Evolutionary conservation across 2,888 invertebrate genomes (phyloP).

Genomic region (Heliconius charithonia): DNA sequence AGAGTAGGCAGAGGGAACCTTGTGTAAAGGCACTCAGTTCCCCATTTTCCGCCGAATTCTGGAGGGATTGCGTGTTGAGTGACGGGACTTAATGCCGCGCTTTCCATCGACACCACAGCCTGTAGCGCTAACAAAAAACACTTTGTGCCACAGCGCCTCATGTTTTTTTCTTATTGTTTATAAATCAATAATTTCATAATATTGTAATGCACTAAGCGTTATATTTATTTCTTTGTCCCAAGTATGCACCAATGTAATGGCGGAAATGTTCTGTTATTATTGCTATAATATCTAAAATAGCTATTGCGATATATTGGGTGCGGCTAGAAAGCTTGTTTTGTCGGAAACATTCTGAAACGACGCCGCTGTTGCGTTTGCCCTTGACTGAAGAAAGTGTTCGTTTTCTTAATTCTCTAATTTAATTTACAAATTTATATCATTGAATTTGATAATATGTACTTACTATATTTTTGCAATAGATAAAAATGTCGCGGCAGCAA

Average conservation of each 20-base stretch:
- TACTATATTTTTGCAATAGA: neutral
- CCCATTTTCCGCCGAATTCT: no score
- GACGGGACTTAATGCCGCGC: no score
- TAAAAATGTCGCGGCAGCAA: neutral
- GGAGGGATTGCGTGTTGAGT: no score
- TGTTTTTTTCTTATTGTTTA: neutral
- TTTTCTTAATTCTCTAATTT: slow-evolving; percentile 1
- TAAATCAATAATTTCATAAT: neutral
- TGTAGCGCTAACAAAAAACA: no score
- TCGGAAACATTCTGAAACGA: slow-evolving; percentile 21
- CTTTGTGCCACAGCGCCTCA: no score
- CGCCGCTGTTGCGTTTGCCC: slow-evolving; percentile 23
- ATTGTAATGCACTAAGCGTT: slow-evolving; percentile 14
- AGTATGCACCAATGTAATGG: slow-evolving; percentile 39
- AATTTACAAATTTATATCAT: neutral
- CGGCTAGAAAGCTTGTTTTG: slow-evolving; percentile 32
- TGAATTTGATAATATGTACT: neutral
- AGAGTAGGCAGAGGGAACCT: no score
- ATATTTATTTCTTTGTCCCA: slow-evolving; percentile 31
- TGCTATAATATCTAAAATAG: slow-evolving; percentile 37
- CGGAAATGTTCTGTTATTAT: slow-evolving; percentile 41
- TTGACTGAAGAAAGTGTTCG: slow-evolving; percentile 37
- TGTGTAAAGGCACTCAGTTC: no score
- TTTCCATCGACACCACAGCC: no score
- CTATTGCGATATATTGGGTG: slow-evolving; percentile 38